phyloP scores from a whole-genome alignment of 2,888 invertebrate genomes.

The Cantharis flavilabris region DNA sequence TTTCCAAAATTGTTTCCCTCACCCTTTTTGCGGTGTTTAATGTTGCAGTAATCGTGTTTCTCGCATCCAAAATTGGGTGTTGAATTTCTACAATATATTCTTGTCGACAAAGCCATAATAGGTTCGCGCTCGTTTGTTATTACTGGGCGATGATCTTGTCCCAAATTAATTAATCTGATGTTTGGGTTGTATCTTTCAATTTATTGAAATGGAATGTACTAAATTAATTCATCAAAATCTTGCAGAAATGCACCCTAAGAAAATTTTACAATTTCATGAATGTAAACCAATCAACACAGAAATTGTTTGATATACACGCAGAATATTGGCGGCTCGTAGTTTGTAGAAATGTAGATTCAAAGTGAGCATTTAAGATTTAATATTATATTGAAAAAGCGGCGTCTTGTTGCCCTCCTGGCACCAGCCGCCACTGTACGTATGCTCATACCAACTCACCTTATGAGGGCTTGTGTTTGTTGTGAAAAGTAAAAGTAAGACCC shows the following conservation, averaged over 20 bases:
- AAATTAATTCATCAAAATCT: not conserved
- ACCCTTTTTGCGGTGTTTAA: not conserved
- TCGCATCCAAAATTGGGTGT: constrained; percentile 4
- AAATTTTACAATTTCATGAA: not conserved
- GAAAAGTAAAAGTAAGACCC: too few species aligned
- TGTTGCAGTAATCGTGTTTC: not conserved
- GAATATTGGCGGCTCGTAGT: too few species aligned
- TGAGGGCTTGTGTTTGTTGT: too few species aligned
- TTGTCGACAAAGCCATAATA: constrained; percentile 14
- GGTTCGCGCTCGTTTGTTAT: not conserved
- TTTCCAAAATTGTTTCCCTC: constrained; percentile 4
- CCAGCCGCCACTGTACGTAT: too few species aligned
- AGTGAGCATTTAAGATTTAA: too few species aligned
- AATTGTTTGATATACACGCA: too few species aligned
- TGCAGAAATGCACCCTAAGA: not conserved
- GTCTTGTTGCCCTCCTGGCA: too few species aligned
- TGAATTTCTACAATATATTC: constrained; percentile 10
- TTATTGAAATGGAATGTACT: constrained; percentile 1
- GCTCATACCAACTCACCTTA: too few species aligned
- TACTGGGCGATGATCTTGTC: not conserved
- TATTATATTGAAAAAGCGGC: too few species aligned
- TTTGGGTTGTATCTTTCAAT: constrained; percentile 1
- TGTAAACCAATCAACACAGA: not conserved
- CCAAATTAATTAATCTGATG: constrained; percentile 1
- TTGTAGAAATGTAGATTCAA: too few species aligned